Percentiles rank a stretch among this genome's conserved stretches.
These are phyloP conservation scores for Tridacna crocea DNA, from an alignment of 2,888 invertebrate genomes.

Conservation along the genomic window DNA sequence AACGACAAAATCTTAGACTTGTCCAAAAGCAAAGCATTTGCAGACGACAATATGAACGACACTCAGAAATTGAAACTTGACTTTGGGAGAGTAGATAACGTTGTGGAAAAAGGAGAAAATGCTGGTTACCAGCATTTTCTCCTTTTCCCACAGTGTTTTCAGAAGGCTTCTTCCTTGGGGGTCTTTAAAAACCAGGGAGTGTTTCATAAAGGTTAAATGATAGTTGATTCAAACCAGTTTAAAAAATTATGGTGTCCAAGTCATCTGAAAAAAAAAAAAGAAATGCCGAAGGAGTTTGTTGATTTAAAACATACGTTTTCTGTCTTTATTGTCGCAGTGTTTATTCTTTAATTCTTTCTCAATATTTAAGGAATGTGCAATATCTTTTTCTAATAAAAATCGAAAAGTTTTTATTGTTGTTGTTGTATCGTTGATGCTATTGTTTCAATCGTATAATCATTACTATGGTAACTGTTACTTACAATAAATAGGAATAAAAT, in stretches of 20 bases:
- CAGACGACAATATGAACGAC: no score
- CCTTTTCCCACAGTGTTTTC: no score
- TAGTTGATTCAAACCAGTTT: no score
- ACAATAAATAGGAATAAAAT: not conserved
- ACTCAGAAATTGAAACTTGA: no score
- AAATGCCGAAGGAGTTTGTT: not conserved
- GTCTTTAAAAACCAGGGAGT: not conserved
- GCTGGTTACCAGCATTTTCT: no score
- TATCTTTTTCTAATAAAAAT: not conserved
- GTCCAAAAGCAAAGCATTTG: no score
- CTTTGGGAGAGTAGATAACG: no score
- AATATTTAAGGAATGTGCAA: not conserved
- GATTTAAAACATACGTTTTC: not conserved
- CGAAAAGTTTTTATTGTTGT: not conserved
- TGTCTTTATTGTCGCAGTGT: not conserved
- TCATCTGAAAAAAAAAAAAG: not conserved
- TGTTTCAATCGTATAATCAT: not conserved
- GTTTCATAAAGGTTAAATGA: not conserved
- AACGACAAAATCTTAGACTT: no score
- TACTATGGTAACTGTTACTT: not conserved
- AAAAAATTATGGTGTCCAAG: not conserved
- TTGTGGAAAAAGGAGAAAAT: no score
- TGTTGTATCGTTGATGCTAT: no score
- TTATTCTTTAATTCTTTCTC: no score
- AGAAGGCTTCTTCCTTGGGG: no score